Evolutionary conservation across 1,140 invertebrate genomes (phyloP).

Genomic region (Atopsyche davidsoni): DNA sequence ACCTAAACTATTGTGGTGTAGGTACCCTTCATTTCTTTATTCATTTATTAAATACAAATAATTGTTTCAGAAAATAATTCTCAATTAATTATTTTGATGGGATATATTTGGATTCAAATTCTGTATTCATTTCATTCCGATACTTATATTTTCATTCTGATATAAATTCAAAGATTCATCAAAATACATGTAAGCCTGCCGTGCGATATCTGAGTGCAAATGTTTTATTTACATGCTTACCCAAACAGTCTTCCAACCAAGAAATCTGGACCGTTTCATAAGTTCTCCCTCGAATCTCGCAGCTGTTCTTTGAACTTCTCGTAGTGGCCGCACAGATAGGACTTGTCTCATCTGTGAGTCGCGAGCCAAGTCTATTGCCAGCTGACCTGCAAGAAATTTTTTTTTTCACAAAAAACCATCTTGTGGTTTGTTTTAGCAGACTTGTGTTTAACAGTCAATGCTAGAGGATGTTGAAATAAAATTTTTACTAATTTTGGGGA

Average conservation of each 20-base stretch:
- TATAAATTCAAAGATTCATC: background rate
- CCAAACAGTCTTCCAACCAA: constrained; percentile 61
- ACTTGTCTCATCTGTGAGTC: constrained; percentile 61
- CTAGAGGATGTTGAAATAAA: constrained; percentile 9
- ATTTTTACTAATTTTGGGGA: constrained; percentile 3
- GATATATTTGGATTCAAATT: too few relatives aligned
- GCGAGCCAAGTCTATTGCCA: constrained; percentile 55
- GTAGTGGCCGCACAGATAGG: constrained; percentile 56
- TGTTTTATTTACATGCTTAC: constrained; percentile 35
- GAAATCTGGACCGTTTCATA: constrained; percentile 56
- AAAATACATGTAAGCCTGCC: background rate
- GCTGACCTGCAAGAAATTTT: constrained; percentile 55
- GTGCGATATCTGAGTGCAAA: background rate
- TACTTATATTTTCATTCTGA: background rate
- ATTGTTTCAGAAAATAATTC: too few relatives aligned
- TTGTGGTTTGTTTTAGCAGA: background rate
- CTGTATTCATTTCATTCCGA: background rate
- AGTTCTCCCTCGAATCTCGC: constrained; percentile 59
- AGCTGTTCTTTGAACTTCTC: constrained; percentile 52
- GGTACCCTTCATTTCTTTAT: too few relatives aligned
- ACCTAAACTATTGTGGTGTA: too few relatives aligned
- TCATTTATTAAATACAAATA: too few relatives aligned
- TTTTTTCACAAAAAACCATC: constrained; percentile 11
- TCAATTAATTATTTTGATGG: too few relatives aligned
- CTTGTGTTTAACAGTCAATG: background rate